Conservation (phyloP, 2,888 invertebrate genomes). For the Glyphotaelius pellucidus region DNA sequence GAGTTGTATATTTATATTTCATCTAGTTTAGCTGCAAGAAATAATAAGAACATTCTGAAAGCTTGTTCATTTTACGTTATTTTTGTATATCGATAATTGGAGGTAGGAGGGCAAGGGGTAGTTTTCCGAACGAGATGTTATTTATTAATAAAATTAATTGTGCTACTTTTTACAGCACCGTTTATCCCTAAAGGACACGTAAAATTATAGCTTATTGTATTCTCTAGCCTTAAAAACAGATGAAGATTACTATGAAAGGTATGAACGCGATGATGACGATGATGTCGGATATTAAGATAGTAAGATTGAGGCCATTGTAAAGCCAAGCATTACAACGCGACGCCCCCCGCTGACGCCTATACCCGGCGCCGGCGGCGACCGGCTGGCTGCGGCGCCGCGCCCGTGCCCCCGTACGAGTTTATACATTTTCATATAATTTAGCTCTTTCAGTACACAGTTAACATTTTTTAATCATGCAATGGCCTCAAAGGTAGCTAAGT, state of each 20-base stretch:
- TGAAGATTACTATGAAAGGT: neutral
- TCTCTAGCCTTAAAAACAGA: no score
- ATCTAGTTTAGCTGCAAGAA: no score
- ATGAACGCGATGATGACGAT: neutral
- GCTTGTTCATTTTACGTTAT: no score
- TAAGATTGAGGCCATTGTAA: neutral
- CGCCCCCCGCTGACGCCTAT: neutral
- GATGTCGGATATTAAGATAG: neutral
- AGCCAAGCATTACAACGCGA: neutral
- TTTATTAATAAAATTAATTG: no score
- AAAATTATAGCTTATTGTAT: no score
- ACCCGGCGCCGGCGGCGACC: neutral
- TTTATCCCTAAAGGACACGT: no score
- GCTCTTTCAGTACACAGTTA: neutral
- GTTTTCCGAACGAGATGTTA: no score
- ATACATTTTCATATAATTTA: neutral
- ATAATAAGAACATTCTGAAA: no score
- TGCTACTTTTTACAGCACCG: no score
- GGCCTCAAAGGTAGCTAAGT: neutral
- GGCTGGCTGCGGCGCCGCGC: neutral
- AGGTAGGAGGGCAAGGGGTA: no score
- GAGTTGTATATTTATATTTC: no score
- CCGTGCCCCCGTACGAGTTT: neutral
- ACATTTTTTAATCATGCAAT: neutral
- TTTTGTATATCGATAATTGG: no score